Evolutionary conservation across 2,888 invertebrate genomes (phyloP).

Genomic region (Tanaodytes sp.): DNA sequence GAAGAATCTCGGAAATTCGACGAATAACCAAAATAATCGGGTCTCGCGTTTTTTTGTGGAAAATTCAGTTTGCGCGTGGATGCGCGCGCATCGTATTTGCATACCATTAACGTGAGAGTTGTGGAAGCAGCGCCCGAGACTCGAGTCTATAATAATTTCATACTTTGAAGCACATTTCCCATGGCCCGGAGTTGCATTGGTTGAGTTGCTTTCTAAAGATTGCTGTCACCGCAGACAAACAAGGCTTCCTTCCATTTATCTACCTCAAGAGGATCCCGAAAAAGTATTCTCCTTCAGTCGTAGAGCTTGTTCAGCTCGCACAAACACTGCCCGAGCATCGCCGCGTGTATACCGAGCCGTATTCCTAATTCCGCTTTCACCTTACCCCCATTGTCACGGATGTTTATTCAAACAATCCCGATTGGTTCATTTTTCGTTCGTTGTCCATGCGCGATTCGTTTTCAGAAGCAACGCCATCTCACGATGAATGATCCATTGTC

Average conservation of each 20-base stretch:
- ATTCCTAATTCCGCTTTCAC: conserved; percentile 42
- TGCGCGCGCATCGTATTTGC: too few species aligned
- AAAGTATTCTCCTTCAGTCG: conserved; percentile 45
- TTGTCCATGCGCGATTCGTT: conserved; percentile 9
- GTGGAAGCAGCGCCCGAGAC: conserved; percentile 6
- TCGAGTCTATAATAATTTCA: conserved; percentile 38
- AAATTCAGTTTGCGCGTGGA: too few species aligned
- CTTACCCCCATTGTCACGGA: conserved; percentile 40
- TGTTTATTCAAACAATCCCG: conserved; percentile 43
- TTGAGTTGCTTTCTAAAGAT: conserved; percentile 42
- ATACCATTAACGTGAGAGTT: too few species aligned
- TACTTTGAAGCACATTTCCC: conserved; percentile 43
- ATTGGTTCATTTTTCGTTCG: conserved; percentile 36
- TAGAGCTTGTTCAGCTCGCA: conserved; percentile 58
- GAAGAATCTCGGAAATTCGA: too few species aligned
- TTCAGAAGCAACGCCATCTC: conserved; percentile 16
- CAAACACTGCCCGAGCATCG: conserved; percentile 58
- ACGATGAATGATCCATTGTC: conserved; percentile 15
- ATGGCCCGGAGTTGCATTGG: conserved; percentile 17
- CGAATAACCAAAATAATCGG: too few species aligned
- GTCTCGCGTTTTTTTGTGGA: too few species aligned
- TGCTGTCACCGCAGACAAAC: conserved; percentile 45
- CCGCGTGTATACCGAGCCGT: conserved; percentile 52
- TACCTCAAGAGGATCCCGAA: conserved; percentile 38
- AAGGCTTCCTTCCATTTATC: conserved; percentile 46